Percentiles rank a stretch among this genome's conserved stretches.
Conservation (phyloP, 2,888 invertebrate genomes). For the Leptinotarsa haldemani region DNA sequence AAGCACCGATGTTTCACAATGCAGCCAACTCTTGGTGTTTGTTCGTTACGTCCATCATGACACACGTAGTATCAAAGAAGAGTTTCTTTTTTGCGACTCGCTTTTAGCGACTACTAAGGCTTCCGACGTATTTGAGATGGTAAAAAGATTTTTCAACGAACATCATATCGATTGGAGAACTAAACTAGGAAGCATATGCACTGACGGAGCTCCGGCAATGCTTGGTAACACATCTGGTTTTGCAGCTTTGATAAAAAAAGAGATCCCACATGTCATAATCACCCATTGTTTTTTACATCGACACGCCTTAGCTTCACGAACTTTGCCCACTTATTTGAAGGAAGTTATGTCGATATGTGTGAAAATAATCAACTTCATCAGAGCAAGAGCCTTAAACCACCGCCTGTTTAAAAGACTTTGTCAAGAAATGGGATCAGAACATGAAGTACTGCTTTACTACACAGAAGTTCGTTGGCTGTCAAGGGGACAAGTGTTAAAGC, state of each 20-base stretch:
- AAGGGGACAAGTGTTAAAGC: constrained; percentile 20
- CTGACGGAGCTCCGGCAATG: not conserved
- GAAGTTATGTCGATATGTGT: not conserved
- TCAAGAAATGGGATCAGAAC: constrained; percentile 4
- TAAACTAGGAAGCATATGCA: not conserved
- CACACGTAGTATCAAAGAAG: not conserved
- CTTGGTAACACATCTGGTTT: not conserved
- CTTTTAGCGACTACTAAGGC: not conserved
- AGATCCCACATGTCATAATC: constrained; percentile 11
- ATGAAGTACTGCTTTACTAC: not conserved
- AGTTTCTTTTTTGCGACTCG: not conserved
- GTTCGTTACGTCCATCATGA: not conserved
- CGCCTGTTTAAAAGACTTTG: constrained; percentile 5
- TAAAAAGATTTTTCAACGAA: not conserved
- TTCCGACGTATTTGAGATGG: not conserved
- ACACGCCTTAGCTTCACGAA: constrained; percentile 8
- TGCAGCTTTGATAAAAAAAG: not conserved
- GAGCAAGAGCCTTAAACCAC: not conserved
- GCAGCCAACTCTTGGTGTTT: not conserved
- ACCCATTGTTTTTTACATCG: constrained; percentile 13
- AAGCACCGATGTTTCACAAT: constrained; percentile 1
- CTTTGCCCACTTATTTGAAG: not conserved
- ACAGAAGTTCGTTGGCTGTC: constrained; percentile 23
- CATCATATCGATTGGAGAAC: not conserved
- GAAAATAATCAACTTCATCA: constrained; percentile 9